These are phyloP conservation scores for Drosophila ironensis DNA, from an alignment of 1,140 invertebrate genomes.

Conservation along the genomic window DNA sequence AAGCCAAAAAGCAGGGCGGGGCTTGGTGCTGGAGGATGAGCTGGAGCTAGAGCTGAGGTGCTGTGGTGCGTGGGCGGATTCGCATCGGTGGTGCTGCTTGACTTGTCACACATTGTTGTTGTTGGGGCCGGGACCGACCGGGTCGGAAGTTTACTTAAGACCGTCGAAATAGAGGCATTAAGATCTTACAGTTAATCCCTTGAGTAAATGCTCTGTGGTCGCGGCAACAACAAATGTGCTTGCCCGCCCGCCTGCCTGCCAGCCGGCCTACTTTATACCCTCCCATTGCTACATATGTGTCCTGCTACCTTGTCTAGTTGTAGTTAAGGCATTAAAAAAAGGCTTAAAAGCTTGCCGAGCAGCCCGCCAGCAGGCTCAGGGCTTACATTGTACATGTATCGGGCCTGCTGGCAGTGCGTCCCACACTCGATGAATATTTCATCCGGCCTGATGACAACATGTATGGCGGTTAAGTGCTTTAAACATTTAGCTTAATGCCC, in stretches of 20 bases:
- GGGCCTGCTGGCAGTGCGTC: conserved; percentile 8
- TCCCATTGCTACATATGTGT: not conserved
- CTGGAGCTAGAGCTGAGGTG: no score
- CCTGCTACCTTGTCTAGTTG: conserved; percentile 59
- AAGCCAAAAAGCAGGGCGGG: conserved; percentile 36
- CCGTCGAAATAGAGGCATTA: conserved; percentile 81
- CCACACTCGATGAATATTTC: conserved; percentile 59
- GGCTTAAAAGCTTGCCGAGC: conserved; percentile 64
- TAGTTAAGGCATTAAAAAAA: conserved; percentile 67
- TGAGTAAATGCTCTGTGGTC: conserved; percentile 75
- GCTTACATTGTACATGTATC: conserved; percentile 27
- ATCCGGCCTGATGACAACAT: conserved; percentile 38
- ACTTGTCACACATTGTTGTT: conserved; percentile 67
- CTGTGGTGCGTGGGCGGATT: not conserved
- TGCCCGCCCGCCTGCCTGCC: not conserved
- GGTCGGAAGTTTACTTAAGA: conserved; percentile 77
- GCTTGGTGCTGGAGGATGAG: not conserved
- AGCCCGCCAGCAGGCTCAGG: conserved; percentile 19
- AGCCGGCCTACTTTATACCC: not conserved
- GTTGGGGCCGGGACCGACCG: conserved; percentile 6
- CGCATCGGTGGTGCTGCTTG: conserved; percentile 49
- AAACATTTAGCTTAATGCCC: conserved; percentile 69
- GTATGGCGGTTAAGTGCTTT: conserved; percentile 69
- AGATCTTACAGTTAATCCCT: conserved; percentile 81
- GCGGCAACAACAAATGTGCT: conserved; percentile 37